Evolutionary conservation across 2,888 invertebrate species (phyloP).

Genomic region (Steinernema hermaphroditum): DNA sequence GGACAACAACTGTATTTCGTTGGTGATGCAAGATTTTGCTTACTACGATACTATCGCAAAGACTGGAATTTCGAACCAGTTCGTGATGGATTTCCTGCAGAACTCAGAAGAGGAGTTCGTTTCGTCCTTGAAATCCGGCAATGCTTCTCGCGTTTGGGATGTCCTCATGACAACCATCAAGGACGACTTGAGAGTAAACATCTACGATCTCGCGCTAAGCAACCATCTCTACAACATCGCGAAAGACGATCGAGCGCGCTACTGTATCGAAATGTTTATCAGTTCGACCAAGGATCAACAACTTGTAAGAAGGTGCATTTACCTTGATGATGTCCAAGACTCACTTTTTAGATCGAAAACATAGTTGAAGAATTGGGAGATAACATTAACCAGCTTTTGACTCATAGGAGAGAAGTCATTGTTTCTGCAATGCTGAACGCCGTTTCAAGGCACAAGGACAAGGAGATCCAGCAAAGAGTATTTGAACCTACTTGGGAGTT

Average conservation of each 20-base stretch:
- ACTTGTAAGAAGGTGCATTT: neutral
- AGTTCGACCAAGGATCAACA: neutral
- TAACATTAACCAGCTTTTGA: slow-evolving; percentile 6
- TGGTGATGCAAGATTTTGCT: slow-evolving; percentile 12
- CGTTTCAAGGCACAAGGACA: neutral
- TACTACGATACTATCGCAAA: slow-evolving; percentile 2
- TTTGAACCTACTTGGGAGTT: neutral
- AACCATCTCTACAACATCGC: slow-evolving; percentile 14
- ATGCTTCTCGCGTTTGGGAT: slow-evolving; percentile 8
- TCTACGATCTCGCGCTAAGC: neutral
- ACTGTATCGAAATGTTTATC: slow-evolving; percentile 1
- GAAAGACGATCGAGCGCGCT: slow-evolving; percentile 5
- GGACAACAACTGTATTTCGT: slow-evolving; percentile 3
- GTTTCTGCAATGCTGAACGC: slow-evolving; percentile 9
- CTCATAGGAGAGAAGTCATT: slow-evolving; percentile 2
- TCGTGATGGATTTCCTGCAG: slow-evolving; percentile 13
- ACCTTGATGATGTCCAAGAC: neutral
- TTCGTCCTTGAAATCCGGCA: neutral
- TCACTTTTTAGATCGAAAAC: neutral
- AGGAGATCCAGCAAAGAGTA: neutral
- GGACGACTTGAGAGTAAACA: slow-evolving; percentile 3
- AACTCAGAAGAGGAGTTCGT: neutral
- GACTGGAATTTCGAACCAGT: neutral
- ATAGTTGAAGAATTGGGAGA: neutral
- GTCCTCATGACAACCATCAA: neutral